Conservation (phyloP, 1,140 invertebrate genomes). For the Lordiphosa stackelbergi region DNA sequence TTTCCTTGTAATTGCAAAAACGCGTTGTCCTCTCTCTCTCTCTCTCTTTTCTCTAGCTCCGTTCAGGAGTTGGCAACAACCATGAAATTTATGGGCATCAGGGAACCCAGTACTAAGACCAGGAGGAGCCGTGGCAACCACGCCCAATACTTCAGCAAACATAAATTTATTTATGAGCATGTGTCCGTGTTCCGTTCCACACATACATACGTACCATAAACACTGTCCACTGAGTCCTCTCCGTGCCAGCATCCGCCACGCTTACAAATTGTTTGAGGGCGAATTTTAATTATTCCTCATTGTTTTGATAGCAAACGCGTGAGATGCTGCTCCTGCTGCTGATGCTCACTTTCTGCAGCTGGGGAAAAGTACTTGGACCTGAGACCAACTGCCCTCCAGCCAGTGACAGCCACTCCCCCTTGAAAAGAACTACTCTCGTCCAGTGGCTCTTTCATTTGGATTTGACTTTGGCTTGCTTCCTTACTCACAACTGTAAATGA, state of each 20-base stretch:
- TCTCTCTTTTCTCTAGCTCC: constrained; percentile 1
- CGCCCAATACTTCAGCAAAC: constrained; percentile 68
- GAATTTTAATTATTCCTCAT: constrained; percentile 75
- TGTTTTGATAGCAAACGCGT: constrained; percentile 65
- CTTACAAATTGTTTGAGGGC: constrained; percentile 71
- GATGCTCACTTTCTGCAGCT: background rate
- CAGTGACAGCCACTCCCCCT: constrained; percentile 1
- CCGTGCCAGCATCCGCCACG: constrained; percentile 41
- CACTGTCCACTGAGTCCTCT: background rate
- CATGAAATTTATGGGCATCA: constrained; percentile 50
- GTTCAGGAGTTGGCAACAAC: constrained; percentile 24
- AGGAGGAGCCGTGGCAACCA: constrained; percentile 15
- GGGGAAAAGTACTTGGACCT: constrained; percentile 12
- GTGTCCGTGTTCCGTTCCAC: constrained; percentile 39
- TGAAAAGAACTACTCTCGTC: background rate
- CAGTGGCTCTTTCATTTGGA: constrained; percentile 2
- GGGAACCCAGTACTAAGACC: constrained; percentile 17
- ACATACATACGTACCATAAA: background rate
- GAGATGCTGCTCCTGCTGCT: constrained; percentile 10
- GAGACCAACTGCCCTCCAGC: constrained; percentile 6
- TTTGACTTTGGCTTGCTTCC: constrained; percentile 5
- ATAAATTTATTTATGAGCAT: constrained; percentile 74
- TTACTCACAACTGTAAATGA: constrained; percentile 11
- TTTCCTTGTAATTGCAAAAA: constrained; percentile 50
- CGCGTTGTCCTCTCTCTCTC: constrained; percentile 15